Percentiles rank a stretch among this genome's conserved stretches.
These are phyloP conservation scores for Chrysaora quinquecirrha DNA, from an alignment of 30 jellyfish, hydroid and myxozoan genomes.

Conservation along the genomic window DNA sequence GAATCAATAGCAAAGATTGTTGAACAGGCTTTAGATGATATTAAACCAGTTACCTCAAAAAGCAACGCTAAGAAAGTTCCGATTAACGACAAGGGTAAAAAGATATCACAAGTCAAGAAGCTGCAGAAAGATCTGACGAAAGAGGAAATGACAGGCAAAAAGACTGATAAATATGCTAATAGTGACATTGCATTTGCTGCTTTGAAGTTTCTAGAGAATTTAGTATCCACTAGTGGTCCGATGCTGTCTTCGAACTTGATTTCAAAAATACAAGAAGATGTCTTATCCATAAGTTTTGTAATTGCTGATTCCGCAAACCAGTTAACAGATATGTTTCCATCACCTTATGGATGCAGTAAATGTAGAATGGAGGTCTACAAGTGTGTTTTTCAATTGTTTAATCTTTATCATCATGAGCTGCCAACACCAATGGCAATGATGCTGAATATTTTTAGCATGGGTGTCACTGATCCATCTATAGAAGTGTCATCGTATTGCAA, in stretches of 20 bases:
- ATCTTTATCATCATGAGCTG: constrained; percentile 35
- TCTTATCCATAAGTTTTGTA: background rate
- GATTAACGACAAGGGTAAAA: constrained; percentile 31
- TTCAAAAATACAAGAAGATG: constrained; percentile 10
- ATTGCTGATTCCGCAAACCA: constrained; percentile 20
- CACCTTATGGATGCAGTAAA: constrained; percentile 45
- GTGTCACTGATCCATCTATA: constrained; percentile 21
- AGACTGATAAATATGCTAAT: background rate
- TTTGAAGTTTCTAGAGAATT: constrained; percentile 5
- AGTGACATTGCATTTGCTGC: constrained; percentile 49
- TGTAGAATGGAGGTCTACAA: constrained; percentile 33
- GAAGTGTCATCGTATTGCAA: constrained; percentile 36
- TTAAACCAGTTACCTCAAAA: background rate
- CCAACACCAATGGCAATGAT: constrained; percentile 44
- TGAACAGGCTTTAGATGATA: constrained; percentile 20
- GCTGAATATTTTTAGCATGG: constrained; percentile 14
- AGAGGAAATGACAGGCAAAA: constrained; percentile 44
- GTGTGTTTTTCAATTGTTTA: constrained; percentile 34
- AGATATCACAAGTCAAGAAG: constrained; percentile 23
- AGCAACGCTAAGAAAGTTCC: background rate
- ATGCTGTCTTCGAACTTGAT: background rate
- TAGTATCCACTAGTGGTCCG: constrained; percentile 25
- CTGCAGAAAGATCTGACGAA: constrained; percentile 36
- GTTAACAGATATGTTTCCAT: constrained; percentile 2
- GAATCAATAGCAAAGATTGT: constrained; percentile 4